Evolutionary conservation across 2,888 invertebrate genomes (phyloP).

Genomic region (Drosophila birchii): DNA sequence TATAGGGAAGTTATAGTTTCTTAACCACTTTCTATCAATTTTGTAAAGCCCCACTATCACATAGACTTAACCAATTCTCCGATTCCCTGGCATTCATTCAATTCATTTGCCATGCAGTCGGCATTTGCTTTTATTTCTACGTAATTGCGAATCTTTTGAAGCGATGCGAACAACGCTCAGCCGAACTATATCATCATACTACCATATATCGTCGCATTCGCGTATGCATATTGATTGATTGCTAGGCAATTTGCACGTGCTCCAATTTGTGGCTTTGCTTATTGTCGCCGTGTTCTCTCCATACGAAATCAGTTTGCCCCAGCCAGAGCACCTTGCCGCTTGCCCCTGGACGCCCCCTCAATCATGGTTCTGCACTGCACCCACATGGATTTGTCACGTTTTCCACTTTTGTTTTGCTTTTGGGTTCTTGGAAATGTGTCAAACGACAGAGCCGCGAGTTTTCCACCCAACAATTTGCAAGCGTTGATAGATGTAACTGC

Average conservation of each 20-base stretch:
- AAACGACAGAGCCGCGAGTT: constrained; percentile 48
- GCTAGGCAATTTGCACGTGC: constrained; percentile 57
- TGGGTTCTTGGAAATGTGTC: constrained; percentile 56
- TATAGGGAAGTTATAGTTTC: no score
- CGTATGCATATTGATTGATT: constrained; percentile 64
- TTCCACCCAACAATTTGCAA: constrained; percentile 39
- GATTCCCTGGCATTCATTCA: constrained; percentile 38
- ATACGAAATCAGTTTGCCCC: constrained; percentile 51
- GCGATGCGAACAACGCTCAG: constrained; percentile 57
- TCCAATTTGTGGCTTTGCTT: constrained; percentile 45
- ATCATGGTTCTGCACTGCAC: constrained; percentile 51
- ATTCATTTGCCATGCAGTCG: constrained; percentile 58
- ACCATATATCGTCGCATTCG: constrained; percentile 5
- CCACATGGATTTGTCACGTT: constrained; percentile 60
- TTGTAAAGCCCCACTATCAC: neutral
- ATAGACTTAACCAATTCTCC: constrained; percentile 9
- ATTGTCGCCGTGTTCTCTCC: constrained; percentile 42
- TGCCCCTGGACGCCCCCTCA: neutral
- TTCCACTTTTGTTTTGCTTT: constrained; percentile 40
- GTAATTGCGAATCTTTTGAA: constrained; percentile 70
- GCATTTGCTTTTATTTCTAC: constrained; percentile 70
- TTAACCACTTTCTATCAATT: neutral
- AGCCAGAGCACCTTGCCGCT: constrained; percentile 1
- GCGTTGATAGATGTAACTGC: constrained; percentile 60
- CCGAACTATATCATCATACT: constrained; percentile 65